Conservation (phyloP, 2,888 invertebrate species). For the Phlogophora meticulosa region DNA sequence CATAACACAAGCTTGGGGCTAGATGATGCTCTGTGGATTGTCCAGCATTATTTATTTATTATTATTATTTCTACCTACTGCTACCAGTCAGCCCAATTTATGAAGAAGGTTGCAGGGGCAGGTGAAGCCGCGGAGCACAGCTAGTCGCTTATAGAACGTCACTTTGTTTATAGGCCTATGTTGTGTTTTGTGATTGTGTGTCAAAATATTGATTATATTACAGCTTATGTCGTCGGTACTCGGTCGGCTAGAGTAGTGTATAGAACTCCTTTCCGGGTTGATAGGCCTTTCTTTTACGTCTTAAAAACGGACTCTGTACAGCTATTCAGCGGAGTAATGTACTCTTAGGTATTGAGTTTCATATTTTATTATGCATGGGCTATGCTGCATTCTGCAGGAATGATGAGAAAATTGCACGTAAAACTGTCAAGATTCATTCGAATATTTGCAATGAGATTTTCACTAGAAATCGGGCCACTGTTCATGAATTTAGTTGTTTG, state of each 20-base stretch:
- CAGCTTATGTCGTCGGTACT: constrained; percentile 47
- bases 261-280: constrained; percentile 46
- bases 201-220: constrained; percentile 47
- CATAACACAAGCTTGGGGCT: too few relatives aligned
- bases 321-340: constrained; percentile 54
- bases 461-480: too few relatives aligned
- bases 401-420: background rate
- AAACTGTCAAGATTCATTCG: background rate
- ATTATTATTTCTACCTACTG: too few relatives aligned
- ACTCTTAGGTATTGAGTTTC: constrained; percentile 37
- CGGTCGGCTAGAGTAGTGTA: constrained; percentile 40
- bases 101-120: too few relatives aligned
- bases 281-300: constrained; percentile 53
- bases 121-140: too few relatives aligned
- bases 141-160: background rate
- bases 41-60: too few relatives aligned
- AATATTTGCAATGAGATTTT: background rate
- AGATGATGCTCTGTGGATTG: too few relatives aligned
- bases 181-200: too few relatives aligned
- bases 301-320: constrained; percentile 18
- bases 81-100: too few relatives aligned
- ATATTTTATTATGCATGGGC: constrained; percentile 25
- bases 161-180: background rate
- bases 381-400: background rate
- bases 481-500: too few relatives aligned